A percentile compares a stretch with the other conserved stretches of the same genome.
Evolutionary conservation across 53 echinoderm and acorn worm species (phyloP).

Genomic region (Apostichopus leukothele): DNA sequence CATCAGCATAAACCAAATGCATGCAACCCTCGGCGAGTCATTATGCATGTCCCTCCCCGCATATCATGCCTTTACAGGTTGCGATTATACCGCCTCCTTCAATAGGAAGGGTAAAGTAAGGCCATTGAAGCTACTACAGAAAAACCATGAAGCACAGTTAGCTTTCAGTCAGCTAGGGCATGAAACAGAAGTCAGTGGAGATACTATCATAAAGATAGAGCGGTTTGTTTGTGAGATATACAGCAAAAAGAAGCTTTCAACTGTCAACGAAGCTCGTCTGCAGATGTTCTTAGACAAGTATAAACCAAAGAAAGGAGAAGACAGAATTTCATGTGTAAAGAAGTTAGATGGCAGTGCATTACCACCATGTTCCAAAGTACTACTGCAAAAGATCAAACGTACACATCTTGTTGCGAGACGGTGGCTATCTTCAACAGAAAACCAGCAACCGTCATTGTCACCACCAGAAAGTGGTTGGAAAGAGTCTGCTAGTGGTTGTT

Average conservation of each 20-base stretch:
- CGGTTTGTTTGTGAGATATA: conserved; percentile 32
- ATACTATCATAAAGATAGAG: conserved; percentile 5
- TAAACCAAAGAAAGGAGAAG: conserved; percentile 40
- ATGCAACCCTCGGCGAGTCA: conserved; percentile 25
- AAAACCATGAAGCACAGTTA: conserved; percentile 31
- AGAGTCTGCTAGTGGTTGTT: background rate
- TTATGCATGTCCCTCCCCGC: conserved; percentile 37
- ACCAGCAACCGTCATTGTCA: conserved; percentile 5
- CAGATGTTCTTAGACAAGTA: conserved; percentile 42
- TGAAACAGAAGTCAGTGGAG: conserved; percentile 10
- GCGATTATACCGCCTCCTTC: conserved; percentile 29
- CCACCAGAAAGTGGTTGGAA: conserved; percentile 31
- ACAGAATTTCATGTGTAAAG: conserved; percentile 25
- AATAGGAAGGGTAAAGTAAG: conserved; percentile 30
- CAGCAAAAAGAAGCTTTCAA: background rate
- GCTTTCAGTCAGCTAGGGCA: conserved; percentile 47
- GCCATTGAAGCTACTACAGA: conserved; percentile 27
- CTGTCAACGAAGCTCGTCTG: conserved; percentile 21
- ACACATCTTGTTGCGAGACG: conserved; percentile 37
- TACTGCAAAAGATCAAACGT: conserved; percentile 31
- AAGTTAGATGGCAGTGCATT: conserved; percentile 31
- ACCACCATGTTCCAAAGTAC: conserved; percentile 31
- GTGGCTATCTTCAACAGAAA: conserved; percentile 21
- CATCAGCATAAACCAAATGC: conserved; percentile 43
- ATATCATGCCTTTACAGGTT: conserved; percentile 44